A percentile compares a stretch with the other conserved stretches of the same genome.
Conservation (phyloP, 2,888 invertebrate genomes). For the Gymnosoma rotundatum region DNA sequence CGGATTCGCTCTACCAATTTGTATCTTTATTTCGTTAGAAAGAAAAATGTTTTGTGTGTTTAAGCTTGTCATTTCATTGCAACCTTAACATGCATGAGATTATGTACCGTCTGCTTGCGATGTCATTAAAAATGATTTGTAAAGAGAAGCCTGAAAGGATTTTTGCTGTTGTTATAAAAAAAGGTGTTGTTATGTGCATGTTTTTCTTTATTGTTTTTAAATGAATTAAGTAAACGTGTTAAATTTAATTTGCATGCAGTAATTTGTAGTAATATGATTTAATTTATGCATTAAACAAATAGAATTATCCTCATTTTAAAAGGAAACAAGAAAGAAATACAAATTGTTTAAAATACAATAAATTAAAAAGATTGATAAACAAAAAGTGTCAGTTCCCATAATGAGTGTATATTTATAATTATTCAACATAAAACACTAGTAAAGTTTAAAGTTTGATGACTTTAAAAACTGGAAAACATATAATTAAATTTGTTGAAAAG, state of each 20-base stretch:
- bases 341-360: too few relatives aligned
- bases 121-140: constrained; percentile 52
- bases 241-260: constrained; percentile 32
- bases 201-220: constrained; percentile 2
- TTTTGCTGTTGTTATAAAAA: neutral
- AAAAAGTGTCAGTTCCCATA: too few relatives aligned
- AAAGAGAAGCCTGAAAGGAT: neutral
- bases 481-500: too few relatives aligned
- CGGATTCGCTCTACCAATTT: neutral
- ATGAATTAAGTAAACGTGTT: constrained; percentile 44
- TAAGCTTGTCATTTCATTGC: neutral
- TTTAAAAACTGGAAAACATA: too few relatives aligned
- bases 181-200: neutral
- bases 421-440: too few relatives aligned
- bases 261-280: neutral
- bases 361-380: too few relatives aligned
- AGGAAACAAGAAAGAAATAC: too few relatives aligned
- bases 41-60: neutral
- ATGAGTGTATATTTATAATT: too few relatives aligned
- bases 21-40: constrained; percentile 8
- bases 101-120: constrained; percentile 9
- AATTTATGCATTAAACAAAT: neutral
- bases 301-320: too few relatives aligned
- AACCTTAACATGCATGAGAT: constrained; percentile 37
- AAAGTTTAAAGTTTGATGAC: too few relatives aligned